A percentile compares a stretch with the other conserved stretches of the same genome.
Evolutionary conservation across 1,140 invertebrate species (phyloP).

Genomic region (Drosophila fuyamai): DNA sequence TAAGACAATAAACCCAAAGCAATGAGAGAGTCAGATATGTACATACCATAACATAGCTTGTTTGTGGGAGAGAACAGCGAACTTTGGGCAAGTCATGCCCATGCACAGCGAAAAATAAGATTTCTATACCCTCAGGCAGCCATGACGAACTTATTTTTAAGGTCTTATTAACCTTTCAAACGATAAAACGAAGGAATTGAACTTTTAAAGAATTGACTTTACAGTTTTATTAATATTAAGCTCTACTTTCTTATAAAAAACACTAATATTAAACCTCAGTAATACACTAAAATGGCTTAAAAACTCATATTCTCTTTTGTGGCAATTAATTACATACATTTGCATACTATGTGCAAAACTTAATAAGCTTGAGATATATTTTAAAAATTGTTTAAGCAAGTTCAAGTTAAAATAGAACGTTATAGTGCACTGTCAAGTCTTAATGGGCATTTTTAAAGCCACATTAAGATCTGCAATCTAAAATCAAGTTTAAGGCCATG

Average conservation of each 20-base stretch:
- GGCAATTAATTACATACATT: too few relatives aligned
- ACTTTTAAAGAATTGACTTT: too few relatives aligned
- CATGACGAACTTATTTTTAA: neutral
- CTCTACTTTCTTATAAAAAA: too few relatives aligned
- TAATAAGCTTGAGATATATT: too few relatives aligned
- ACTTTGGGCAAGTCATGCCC: constrained; percentile 54
- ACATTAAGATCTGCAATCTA: too few relatives aligned
- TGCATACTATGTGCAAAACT: too few relatives aligned
- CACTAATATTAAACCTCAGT: too few relatives aligned
- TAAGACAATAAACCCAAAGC: constrained; percentile 50
- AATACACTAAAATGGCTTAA: too few relatives aligned
- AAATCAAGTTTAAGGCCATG: neutral
- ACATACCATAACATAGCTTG: neutral
- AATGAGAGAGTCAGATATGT: constrained; percentile 27
- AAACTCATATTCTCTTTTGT: too few relatives aligned
- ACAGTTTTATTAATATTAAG: too few relatives aligned
- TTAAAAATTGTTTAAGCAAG: neutral
- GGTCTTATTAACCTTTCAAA: neutral
- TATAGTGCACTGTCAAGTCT: neutral
- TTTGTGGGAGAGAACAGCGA: constrained; percentile 10
- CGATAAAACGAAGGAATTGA: neutral
- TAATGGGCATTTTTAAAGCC: neutral
- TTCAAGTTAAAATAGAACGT: neutral
- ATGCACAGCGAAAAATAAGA: constrained; percentile 16
- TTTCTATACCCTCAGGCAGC: neutral